Percentiles rank a stretch among this genome's conserved stretches.
Conservation (phyloP, 2,113 vertebrate genomes). For the Hippopotamus amphibius region DNA sequence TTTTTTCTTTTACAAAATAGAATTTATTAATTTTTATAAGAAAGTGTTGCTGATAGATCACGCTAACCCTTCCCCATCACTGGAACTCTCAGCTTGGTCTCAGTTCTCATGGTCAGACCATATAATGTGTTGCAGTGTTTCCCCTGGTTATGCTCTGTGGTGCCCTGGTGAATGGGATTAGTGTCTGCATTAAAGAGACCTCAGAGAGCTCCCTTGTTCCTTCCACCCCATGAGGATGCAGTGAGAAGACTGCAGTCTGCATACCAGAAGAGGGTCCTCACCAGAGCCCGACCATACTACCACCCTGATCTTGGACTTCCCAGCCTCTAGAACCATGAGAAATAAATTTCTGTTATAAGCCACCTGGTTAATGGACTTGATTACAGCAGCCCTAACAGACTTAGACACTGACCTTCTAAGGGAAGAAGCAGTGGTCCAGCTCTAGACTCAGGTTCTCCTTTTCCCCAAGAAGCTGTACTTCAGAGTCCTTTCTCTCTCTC, state of each 20-base stretch:
- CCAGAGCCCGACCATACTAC: neutral
- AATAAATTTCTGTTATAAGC: neutral
- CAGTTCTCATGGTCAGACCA: neutral
- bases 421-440: neutral
- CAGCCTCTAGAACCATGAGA: neutral
- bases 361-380: neutral
- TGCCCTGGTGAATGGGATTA: neutral
- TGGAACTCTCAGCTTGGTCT: neutral
- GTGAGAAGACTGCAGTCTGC: neutral
- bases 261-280: neutral
- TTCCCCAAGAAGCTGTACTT: neutral
- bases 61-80: neutral
- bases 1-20: neutral
- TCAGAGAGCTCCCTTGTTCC: neutral
- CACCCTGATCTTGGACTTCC: neutral
- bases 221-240: neutral
- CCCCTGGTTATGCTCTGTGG: neutral
- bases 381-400: neutral
- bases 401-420: neutral
- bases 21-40: conserved; percentile 34
- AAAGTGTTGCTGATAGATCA: conserved; percentile 6
- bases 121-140: neutral
- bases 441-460: neutral
- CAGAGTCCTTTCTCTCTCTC: no score
- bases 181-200: neutral